Conservation (phyloP, 2,888 invertebrate genomes). For the Formica aserva region DNA sequence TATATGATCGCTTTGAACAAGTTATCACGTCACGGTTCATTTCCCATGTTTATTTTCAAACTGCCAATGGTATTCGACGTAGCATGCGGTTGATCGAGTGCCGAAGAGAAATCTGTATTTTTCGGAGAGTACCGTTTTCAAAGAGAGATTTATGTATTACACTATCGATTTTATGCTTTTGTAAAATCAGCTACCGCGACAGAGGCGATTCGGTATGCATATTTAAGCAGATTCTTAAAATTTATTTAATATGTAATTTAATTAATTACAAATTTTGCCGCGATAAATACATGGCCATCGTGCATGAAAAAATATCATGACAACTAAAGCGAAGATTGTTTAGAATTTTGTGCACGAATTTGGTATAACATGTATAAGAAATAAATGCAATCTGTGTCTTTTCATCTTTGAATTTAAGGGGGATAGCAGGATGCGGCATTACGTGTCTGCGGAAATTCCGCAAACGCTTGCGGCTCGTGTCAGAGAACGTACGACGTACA, state of each 20-base stretch:
- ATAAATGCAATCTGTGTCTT: slow-evolving; percentile 14
- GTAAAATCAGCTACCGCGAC: slow-evolving; percentile 1
- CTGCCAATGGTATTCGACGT: background rate
- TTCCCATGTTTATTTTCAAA: slow-evolving; percentile 22
- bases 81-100: background rate
- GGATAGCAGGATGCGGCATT: slow-evolving; percentile 15
- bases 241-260: background rate
- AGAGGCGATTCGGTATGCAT: background rate
- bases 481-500: slow-evolving; percentile 50
- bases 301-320: background rate
- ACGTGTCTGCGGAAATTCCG: slow-evolving; percentile 57
- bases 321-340: background rate
- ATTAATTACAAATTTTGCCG: background rate
- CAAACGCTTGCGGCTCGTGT: slow-evolving; percentile 54
- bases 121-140: background rate
- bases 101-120: slow-evolving; percentile 17
- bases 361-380: background rate
- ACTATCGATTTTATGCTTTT: background rate
- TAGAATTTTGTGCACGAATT: background rate
- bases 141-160: background rate
- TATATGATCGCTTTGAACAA: slow-evolving; percentile 43
- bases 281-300: background rate
- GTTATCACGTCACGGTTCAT: slow-evolving; percentile 30
- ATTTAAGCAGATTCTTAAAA: background rate
- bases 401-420: slow-evolving; percentile 1